Conservation (phyloP, 2,797 vertebrate genomes). For the Phylloscopus collybita region DNA sequence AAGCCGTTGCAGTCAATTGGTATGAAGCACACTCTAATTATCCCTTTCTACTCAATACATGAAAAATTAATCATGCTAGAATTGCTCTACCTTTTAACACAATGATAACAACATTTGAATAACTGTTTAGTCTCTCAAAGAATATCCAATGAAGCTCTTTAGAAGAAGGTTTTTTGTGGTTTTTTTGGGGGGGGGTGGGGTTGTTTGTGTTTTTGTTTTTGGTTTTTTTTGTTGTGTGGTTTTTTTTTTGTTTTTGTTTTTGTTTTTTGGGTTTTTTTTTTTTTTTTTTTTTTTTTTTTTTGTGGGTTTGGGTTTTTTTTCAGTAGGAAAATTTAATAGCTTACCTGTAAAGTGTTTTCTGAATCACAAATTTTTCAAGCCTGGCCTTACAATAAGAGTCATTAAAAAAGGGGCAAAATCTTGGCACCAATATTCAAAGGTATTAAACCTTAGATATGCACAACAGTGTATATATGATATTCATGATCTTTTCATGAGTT, state of each 20-base stretch:
- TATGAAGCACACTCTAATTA: constrained; percentile 8
- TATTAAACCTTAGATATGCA: background rate
- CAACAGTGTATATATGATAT: background rate
- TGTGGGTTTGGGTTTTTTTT: background rate
- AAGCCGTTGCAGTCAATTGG: background rate
- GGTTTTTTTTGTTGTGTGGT: too few species aligned
- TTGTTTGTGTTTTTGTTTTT: background rate
- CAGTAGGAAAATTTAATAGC: background rate
- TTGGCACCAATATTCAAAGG: background rate
- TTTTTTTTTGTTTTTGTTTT: background rate
- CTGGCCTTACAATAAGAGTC: background rate
- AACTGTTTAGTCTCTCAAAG: background rate
- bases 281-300: too few species aligned
- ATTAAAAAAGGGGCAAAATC: background rate
- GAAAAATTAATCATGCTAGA: constrained; percentile 1
- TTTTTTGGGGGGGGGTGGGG: too few species aligned
- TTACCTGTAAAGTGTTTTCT: background rate
- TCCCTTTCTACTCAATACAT: background rate
- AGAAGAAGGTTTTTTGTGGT: background rate
- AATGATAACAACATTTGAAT: background rate
- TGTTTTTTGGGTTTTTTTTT: too few species aligned
- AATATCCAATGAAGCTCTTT: background rate
- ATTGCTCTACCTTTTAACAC: background rate
- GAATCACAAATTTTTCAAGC: background rate
- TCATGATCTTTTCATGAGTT: background rate